Evolutionary conservation across 2,113 vertebrate genomes (phyloP), one percentile per base, ranked within the genome.

Genomic region (Gasterosteus aculeatus): DNA sequence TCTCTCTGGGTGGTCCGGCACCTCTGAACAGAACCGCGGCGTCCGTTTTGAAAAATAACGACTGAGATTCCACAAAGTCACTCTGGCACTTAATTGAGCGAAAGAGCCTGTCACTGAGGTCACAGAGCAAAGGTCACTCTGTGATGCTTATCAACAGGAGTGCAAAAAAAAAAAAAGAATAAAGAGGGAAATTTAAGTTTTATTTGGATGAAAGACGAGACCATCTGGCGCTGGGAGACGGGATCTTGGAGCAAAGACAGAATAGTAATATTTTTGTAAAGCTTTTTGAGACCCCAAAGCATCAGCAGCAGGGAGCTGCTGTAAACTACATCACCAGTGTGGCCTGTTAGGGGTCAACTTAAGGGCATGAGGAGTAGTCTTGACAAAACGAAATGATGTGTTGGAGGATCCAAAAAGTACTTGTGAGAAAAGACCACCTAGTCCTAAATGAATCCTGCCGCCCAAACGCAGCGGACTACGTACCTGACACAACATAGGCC

Each of bases 51-150:
- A 62, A 51, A 77, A 84, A 77, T 78, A 84, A 79, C 56, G 71
- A 84, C 73, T 63, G 59, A 75, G 83, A 88, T 84, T 90, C 79
- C 84, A 81, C 75, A 75, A 69, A 72, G 71, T 83, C 67, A 53
- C 79, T 77, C 68, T 85, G 79, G 80, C 66, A 80, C 86, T 84
- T 86, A 78, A 88, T 82, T 82, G 76, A 84, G 59, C 70, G 59
- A 83, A 79, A 69, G 62, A 35, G 76, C 58, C 84, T 75, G 77
- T 83, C 77, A 77, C 69, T 39, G 64, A 78, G 79, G 84, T 89
- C 82, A 77, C 49, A 73, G 77, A 76, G 82, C 85, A 92, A 89
- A 92, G 85, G 81, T 88, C 81, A 74, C 49, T 26, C 75, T 87
- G 81, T 84, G 72, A 86, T 84, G 81, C 82, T 82, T 70, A 85